A percentile compares a stretch with the other conserved stretches of the same genome.
Conservation (phyloP, 2,888 invertebrate species). For the Lordiphosa fenestrarum region DNA sequence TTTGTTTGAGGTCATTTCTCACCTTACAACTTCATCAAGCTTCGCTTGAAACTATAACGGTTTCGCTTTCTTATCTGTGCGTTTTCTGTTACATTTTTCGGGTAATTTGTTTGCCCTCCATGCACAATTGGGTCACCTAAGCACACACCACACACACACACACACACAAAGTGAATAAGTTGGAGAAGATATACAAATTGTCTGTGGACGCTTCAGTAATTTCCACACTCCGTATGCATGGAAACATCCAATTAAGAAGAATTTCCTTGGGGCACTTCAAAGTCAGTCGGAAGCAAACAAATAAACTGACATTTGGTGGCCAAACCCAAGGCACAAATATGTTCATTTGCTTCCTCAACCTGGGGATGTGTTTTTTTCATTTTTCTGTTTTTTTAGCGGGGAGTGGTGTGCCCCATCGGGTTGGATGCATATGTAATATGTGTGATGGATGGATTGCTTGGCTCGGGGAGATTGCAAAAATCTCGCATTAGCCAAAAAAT, state of each 20-base stretch:
- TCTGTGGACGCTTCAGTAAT: conserved; percentile 33
- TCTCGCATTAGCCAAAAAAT: conserved; percentile 29
- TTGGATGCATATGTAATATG: conserved; percentile 9
- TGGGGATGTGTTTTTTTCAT: background rate
- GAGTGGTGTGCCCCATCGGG: conserved; percentile 5
- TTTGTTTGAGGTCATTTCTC: background rate
- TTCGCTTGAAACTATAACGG: conserved; percentile 1
- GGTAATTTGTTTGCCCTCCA: conserved; percentile 29
- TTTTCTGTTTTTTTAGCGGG: background rate
- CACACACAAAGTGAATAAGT: conserved; percentile 4
- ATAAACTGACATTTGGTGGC: conserved; percentile 6
- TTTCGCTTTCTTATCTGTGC: conserved; percentile 6
- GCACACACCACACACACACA: conserved; percentile 29
- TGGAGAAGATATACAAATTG: conserved; percentile 22
- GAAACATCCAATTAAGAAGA: conserved; percentile 6
- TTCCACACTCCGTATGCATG: conserved; percentile 12
- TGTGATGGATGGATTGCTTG: conserved; percentile 13
- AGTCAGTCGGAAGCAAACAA: conserved; percentile 23
- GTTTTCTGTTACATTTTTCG: conserved; percentile 6
- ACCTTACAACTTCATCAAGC: background rate
- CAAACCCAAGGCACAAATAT: conserved; percentile 1
- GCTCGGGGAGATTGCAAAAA: conserved; percentile 8
- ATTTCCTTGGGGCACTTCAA: conserved; percentile 17
- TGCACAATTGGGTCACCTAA: conserved; percentile 47
- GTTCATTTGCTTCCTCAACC: conserved; percentile 9